A percentile compares a stretch with the other conserved stretches of the same genome.
phyloP scores from a whole-genome alignment of 2,888 invertebrate species.

The Cyclophora punctaria region DNA sequence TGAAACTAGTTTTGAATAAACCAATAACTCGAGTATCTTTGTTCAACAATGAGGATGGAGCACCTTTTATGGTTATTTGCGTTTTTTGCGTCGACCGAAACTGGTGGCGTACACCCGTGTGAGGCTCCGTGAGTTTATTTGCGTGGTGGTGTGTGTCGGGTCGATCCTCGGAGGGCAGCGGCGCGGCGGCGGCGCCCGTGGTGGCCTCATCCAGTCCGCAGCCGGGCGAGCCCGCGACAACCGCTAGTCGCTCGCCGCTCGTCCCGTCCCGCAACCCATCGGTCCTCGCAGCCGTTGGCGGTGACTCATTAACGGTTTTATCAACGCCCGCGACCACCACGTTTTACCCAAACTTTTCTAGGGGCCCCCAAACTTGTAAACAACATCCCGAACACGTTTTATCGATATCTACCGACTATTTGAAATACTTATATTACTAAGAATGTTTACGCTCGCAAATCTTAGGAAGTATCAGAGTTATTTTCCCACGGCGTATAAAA shows the following conservation, averaged over 20 bases:
- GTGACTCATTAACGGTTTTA: constrained; percentile 55
- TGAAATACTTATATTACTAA: too few relatives aligned
- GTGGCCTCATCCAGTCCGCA: too few relatives aligned
- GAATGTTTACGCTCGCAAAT: too few relatives aligned
- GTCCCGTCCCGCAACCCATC: constrained; percentile 1
- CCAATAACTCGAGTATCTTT: too few relatives aligned
- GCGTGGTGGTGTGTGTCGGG: constrained; percentile 34
- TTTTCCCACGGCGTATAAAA: too few relatives aligned
- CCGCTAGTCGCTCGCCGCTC: constrained; percentile 2
- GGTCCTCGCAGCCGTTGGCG: constrained; percentile 21
- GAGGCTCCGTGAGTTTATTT: constrained; percentile 49
- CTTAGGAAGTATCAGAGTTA: too few relatives aligned
- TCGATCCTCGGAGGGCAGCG: constrained; percentile 50
- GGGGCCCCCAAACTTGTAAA: too few relatives aligned
- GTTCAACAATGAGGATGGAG: not conserved
- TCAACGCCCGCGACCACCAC: constrained; percentile 26
- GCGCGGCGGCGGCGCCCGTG: constrained; percentile 21
- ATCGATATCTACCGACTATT: too few relatives aligned
- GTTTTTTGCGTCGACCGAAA: constrained; percentile 29
- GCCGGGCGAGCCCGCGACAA: constrained; percentile 4
- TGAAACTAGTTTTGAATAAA: too few relatives aligned
- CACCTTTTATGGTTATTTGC: constrained; percentile 9
- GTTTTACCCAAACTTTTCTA: constrained; percentile 15
- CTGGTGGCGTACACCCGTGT: constrained; percentile 44
- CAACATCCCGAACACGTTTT: too few relatives aligned